Evolutionary conservation across 2,888 invertebrate genomes (phyloP), one percentile per base, ranked within the genome.

Genomic region (Bibio marci): DNA sequence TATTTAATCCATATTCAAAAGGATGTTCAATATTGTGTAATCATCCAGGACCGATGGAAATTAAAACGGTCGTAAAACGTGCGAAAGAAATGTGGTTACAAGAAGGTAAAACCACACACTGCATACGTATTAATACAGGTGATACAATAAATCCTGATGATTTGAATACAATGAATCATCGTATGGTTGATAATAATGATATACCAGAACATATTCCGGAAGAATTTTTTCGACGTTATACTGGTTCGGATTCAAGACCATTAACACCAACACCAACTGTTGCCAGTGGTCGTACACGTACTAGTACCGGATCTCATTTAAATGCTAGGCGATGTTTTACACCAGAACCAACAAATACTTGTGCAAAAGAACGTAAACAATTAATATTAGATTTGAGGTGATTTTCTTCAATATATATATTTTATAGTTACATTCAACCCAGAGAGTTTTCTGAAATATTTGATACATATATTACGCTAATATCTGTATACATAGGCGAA

Each of bases 11-110:
- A 1, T 86, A 79, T 58, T 71, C 81, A 1, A 71, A 74, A 44
- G 74, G 76, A 6, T 87, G 86, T 54, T 86, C 86, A 0, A 74
- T 86, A 7, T 65, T 86, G 8, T 86, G 86, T 62, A 86, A 86
- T 56, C 86, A 87, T 58, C 86, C 86, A 1, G 77, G 81, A 2
- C 80, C 82, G 41, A 68, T 64, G 15, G 77, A 76, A 35, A 74
- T 78, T 0, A 79, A 73, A 54, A 73, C 80, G 51, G 69, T 76
- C 37, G 72, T 85, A 2, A 75, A 71, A 52, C 68, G 73, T 42
- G 74, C 76, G 2, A 83, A 80, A 55, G 76, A 77, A 41, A 67
- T 71, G 40, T 73, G 77, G 76, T 80, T 74, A 63, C 44, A 8
- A 57, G 52, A 42, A 45, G 31, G 31, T 8, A 41, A 13, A 30